Evolutionary conservation across 2,888 invertebrate genomes (phyloP), one percentile per base, ranked within the genome.

Genomic region (Xanthia icteritia): DNA sequence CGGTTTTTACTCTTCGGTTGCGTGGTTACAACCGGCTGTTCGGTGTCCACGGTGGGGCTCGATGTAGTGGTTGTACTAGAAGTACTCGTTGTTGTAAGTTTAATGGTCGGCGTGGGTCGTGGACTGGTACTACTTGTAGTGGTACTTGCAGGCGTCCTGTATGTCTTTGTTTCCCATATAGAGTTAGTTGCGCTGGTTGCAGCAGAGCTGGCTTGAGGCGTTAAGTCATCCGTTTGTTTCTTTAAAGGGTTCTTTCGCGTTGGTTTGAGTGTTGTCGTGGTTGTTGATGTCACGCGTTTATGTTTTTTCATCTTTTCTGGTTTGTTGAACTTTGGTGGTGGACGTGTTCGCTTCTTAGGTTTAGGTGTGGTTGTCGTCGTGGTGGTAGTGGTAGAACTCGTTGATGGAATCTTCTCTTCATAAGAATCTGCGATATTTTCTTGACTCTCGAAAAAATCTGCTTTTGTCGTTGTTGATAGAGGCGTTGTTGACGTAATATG

Each of bases 221-320:
- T 93, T 78, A 95, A 89, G 87, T 96, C 96, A 72, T 89, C 92
- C 81, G 87, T 80, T 80, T 92, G 90, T 92, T 93, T 91, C 91
- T 92, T 92, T 75, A 51, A 23, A 74, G 89, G 84, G 60, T 90
- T 88, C 79, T 86, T 90, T 56, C 89, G 88, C 51, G 92, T 89
- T 48, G 91, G 88, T 65, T 90, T 90, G 8, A 90, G 90, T 5
- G 93, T 92, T 8, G 93, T 93, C 54, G 93, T 92, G 48, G 93
- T 92, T n/a, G 93, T 92, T 65, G 93, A 91, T 17, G 93, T 94
- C 8, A 94, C 86, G 48, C 96, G 93, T 88, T 96, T 95, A 78
- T 95, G 94, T 86, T 97, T 97, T 83, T 94, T 96, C 9, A 92
- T 83, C 89, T 94, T 95, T 23, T 93, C 93, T 76, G 92, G 89